Evolutionary conservation across 2,888 invertebrate genomes (phyloP).

Genomic region (Saturnia pavonia): DNA sequence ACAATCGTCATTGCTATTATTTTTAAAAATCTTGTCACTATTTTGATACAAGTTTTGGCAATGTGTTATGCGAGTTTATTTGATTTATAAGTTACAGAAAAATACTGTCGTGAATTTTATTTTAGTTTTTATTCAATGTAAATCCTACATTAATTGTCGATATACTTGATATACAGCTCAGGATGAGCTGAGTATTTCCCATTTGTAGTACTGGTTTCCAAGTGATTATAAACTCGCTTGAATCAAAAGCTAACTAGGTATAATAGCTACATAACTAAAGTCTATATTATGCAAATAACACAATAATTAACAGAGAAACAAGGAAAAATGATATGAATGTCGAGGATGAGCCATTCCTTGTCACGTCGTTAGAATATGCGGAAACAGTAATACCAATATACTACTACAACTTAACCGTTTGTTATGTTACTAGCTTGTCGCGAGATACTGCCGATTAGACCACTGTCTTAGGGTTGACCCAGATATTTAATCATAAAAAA

Average conservation of each 20-base stretch:
- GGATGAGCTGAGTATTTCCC: too few relatives aligned
- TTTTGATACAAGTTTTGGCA: too few relatives aligned
- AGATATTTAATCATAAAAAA: neutral
- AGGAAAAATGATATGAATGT: conserved; percentile 1
- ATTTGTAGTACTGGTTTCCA: neutral
- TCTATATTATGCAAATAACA: neutral
- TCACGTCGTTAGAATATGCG: conserved; percentile 9
- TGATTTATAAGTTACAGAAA: too few relatives aligned
- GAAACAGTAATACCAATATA: neutral
- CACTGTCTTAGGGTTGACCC: neutral
- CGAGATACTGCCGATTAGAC: neutral
- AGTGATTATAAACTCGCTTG: neutral
- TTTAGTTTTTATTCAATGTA: too few relatives aligned
- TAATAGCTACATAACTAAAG: neutral
- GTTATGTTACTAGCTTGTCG: neutral
- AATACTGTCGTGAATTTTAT: too few relatives aligned
- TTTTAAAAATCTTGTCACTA: too few relatives aligned
- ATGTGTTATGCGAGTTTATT: too few relatives aligned
- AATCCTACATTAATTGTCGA: too few relatives aligned
- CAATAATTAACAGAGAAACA: conserved; percentile 8
- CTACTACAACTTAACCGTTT: neutral
- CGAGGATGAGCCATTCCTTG: neutral
- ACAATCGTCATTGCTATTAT: too few relatives aligned
- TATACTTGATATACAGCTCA: too few relatives aligned
- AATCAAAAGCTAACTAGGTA: neutral